A percentile compares a stretch with the other conserved stretches of the same genome.
Conservation (phyloP, 2,888 invertebrate genomes). For the Drosophila histrio region DNA sequence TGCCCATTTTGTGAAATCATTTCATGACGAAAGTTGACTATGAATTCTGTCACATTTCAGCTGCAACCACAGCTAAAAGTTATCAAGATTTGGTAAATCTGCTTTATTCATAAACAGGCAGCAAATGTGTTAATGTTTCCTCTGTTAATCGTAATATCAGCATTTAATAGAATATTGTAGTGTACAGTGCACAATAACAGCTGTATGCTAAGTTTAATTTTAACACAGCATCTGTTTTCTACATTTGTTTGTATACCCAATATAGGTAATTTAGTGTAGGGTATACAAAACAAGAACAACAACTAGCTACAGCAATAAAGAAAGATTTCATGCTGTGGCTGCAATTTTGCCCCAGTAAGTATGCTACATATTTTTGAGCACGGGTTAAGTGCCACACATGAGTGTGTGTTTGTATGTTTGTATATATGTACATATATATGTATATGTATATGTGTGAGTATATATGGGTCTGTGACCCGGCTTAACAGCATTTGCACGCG, state of each 20-base stretch:
- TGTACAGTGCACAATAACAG: not conserved
- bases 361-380: constrained; percentile 68
- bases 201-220: not conserved
- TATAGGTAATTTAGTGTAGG: constrained; percentile 6
- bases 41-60: no score
- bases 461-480: constrained; percentile 46
- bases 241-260: not conserved
- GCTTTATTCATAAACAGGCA: no score
- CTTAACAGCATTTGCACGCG: constrained; percentile 47
- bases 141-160: no score
- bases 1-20: no score
- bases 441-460: constrained; percentile 7
- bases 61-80: no score
- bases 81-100: no score
- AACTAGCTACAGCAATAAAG: constrained; percentile 47
- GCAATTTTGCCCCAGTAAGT: constrained; percentile 74
- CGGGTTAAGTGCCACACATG: constrained; percentile 66
- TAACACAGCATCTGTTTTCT: no score
- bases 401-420: constrained; percentile 29
- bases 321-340: constrained; percentile 65
- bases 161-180: no score
- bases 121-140: no score
- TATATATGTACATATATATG: constrained; percentile 4
- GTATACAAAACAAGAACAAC: constrained; percentile 40
- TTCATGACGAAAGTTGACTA: no score